These are phyloP conservation scores for Zeus faber DNA, from an alignment of 2,113 vertebrate species.

Conservation along the genomic window DNA sequence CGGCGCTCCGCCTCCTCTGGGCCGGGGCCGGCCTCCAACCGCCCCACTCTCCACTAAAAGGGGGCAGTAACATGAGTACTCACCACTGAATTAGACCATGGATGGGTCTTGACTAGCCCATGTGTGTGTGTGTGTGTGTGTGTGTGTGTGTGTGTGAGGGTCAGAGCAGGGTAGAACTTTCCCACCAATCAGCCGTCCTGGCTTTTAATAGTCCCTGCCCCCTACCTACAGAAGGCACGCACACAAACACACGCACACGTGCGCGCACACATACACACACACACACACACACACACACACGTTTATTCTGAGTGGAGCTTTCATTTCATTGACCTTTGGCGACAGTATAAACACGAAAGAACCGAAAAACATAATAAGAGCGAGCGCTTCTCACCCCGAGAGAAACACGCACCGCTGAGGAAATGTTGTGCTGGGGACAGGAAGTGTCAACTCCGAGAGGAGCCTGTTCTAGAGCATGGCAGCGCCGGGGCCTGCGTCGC, in stretches of 20 bases:
- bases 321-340: conserved; percentile 6
- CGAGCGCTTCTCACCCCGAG: not conserved
- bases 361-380: conserved; percentile 14
- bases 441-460: conserved; percentile 1
- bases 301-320: not conserved
- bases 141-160: conserved; percentile 10
- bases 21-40: conserved; percentile 35
- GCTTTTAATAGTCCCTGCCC: too few species aligned
- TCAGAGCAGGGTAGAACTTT: not conserved
- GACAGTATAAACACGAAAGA: conserved; percentile 10
- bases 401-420: not conserved
- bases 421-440: not conserved
- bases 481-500: not conserved
- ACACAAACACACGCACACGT: not conserved
- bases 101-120: conserved; percentile 30
- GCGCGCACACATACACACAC: not conserved
- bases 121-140: conserved; percentile 14
- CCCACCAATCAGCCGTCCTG: too few species aligned
- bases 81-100: conserved; percentile 61
- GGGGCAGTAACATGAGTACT: conserved; percentile 64
- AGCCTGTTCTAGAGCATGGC: conserved; percentile 1
- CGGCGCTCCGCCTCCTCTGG: conserved; percentile 18
- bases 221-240: too few species aligned
- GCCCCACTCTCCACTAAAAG: conserved; percentile 36
- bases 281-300: not conserved